phyloP scores from a whole-genome alignment of 2,888 invertebrate species.

The Zhengitettix transpicula region DNA sequence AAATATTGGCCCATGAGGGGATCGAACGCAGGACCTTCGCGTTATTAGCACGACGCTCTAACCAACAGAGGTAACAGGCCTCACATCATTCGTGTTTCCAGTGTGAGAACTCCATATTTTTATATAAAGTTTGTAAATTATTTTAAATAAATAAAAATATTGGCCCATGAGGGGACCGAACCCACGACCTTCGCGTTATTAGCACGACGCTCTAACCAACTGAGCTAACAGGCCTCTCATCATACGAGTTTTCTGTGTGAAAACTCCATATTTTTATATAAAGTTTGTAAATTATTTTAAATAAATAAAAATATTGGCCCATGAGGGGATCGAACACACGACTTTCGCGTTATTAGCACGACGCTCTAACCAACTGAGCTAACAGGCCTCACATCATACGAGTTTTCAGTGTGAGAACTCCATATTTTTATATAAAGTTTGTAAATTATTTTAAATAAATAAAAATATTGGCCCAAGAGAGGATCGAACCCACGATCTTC shows the following conservation, averaged over 20 bases:
- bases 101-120: too few relatives aligned
- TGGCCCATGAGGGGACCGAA: too few relatives aligned
- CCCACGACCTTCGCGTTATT: neutral
- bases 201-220: slow-evolving; percentile 4
- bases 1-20: neutral
- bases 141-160: too few relatives aligned
- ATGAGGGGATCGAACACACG: neutral
- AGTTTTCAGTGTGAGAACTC: too few relatives aligned
- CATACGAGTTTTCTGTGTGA: too few relatives aligned
- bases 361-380: slow-evolving; percentile 1
- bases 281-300: too few relatives aligned
- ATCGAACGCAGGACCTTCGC: neutral
- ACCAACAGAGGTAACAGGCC: neutral
- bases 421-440: too few relatives aligned
- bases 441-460: neutral
- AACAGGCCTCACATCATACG: neutral
- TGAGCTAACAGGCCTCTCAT: neutral
- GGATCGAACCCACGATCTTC: neutral
- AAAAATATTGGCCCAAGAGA: neutral
- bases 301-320: neutral
- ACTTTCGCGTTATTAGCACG: slow-evolving; percentile 1
- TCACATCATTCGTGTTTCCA: too few relatives aligned
- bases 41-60: slow-evolving; percentile 1
- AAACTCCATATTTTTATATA: too few relatives aligned
- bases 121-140: too few relatives aligned